phyloP scores from a whole-genome alignment of 2,888 invertebrate genomes.

The Cataglyphis altisquamis region DNA sequence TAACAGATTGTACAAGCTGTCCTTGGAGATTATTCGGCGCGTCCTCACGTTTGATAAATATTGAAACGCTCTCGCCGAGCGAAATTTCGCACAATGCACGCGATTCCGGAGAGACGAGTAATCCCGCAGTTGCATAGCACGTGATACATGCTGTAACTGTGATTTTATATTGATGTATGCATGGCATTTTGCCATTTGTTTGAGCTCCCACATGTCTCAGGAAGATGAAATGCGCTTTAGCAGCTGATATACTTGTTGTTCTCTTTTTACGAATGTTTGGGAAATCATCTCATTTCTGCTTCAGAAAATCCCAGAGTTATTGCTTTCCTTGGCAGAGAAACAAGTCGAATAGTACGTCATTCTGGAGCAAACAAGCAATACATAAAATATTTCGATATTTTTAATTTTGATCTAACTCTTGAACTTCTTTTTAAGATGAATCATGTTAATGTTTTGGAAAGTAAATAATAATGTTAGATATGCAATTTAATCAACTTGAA shows the following conservation, averaged over 20 bases:
- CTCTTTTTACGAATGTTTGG: not conserved
- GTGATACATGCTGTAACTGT: not conserved
- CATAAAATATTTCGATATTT: slow-evolving; percentile 12
- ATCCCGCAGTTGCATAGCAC: not conserved
- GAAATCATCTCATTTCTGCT: not conserved
- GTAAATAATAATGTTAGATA: slow-evolving; percentile 3
- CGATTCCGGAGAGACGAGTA: not conserved
- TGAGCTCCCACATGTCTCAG: not conserved
- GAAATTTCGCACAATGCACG: slow-evolving; percentile 17
- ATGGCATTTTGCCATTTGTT: slow-evolving; percentile 5
- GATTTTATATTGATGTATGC: not conserved
- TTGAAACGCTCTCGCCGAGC: slow-evolving; percentile 8
- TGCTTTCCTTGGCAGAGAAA: slow-evolving; percentile 28
- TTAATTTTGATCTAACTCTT: not conserved
- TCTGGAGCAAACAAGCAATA: not conserved
- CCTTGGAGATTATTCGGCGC: slow-evolving; percentile 2
- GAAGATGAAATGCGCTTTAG: slow-evolving; percentile 3
- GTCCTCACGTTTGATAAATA: slow-evolving; percentile 23
- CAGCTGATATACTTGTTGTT: slow-evolving; percentile 16
- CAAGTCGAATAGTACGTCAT: slow-evolving; percentile 16
- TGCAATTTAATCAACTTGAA: not conserved
- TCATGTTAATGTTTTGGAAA: not conserved
- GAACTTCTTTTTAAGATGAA: not conserved
- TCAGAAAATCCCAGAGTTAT: slow-evolving; percentile 23
- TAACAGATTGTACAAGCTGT: not conserved